Evolutionary conservation across 2,888 invertebrate species (phyloP).

Genomic region (Tridacna crocea): DNA sequence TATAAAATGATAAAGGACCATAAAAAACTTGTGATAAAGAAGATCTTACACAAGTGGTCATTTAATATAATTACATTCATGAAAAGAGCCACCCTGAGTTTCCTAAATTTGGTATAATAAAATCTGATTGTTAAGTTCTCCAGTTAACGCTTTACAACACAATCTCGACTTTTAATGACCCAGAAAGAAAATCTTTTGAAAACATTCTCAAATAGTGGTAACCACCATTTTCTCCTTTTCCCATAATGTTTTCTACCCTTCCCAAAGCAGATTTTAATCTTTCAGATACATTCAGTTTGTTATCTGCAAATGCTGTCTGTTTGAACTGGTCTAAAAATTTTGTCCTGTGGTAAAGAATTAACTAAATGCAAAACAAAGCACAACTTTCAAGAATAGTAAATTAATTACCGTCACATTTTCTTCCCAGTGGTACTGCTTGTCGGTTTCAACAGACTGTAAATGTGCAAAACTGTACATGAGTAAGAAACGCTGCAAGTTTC

Average conservation of each 20-base stretch:
- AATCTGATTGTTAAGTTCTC: constrained; percentile 6
- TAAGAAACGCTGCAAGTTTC: no score
- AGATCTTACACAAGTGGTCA: background rate
- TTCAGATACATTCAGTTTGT: no score
- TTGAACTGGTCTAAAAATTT: no score
- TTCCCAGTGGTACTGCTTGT: constrained; percentile 9
- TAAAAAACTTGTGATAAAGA: background rate
- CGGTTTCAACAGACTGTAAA: background rate
- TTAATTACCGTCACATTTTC: constrained; percentile 9
- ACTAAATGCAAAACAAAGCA: background rate
- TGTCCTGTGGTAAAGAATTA: background rate
- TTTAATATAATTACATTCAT: background rate
- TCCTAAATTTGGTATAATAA: background rate
- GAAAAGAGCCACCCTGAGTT: background rate
- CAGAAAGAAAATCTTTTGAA: no score
- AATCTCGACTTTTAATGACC: no score
- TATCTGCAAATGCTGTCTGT: no score
- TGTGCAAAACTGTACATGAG: no score
- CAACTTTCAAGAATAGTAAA: constrained; percentile 9
- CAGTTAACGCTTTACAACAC: background rate
- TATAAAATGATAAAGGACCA: background rate
- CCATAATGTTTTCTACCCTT: no score
- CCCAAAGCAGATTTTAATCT: no score
- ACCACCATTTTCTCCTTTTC: no score
- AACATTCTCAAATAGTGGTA: no score